Evolutionary conservation across 2,888 invertebrate genomes (phyloP), one percentile per base, ranked within the genome.

Genomic region (Tetranychus truncatus): DNA sequence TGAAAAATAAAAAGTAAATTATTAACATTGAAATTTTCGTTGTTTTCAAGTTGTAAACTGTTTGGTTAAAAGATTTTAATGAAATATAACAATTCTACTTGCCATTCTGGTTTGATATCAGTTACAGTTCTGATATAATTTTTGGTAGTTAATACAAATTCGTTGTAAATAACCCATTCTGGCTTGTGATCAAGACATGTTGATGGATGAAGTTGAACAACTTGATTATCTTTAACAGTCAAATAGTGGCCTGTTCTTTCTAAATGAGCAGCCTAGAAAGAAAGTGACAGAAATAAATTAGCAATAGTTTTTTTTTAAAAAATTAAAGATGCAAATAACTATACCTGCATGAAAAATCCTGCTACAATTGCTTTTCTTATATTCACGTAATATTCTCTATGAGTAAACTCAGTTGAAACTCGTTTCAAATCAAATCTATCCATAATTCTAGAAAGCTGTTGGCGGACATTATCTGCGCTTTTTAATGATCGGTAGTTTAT

Each of bases 91-190:
- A 44, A 18, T 46, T 76, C 45, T 74, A 87, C 89, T 88, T 84
- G 96, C 97, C 86, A 86, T 78, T 86, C 86, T 11, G 86, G 95
- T 86, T 97, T 97, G 79, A 99, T 92, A 81, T 99, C 99, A 0
- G 96, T 96, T 18, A 97, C 96, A 0, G 97, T 99, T 79, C 99
- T 87, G 81, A 99, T 99, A 83, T 99, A 99, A 84, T 99, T 99
- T 85, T 99, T 99, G 77, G 97, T 96, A 78, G 99, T 99, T 79
- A 99, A 86, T 73, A 99, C 99, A 82, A 99, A 99, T 85, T 99
- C 99, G 84, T 99, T 97, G 85, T 99, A 99, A 77, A 99, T 90
- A 67, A 97, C 97, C 99, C 99, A 99, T 84, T 99, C 99, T 0
- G 99, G 99, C 83, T 99, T 99, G 85, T 99, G 99, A 85, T 97